Conservation (phyloP, 2,113 vertebrate species). For the Ia io region DNA sequence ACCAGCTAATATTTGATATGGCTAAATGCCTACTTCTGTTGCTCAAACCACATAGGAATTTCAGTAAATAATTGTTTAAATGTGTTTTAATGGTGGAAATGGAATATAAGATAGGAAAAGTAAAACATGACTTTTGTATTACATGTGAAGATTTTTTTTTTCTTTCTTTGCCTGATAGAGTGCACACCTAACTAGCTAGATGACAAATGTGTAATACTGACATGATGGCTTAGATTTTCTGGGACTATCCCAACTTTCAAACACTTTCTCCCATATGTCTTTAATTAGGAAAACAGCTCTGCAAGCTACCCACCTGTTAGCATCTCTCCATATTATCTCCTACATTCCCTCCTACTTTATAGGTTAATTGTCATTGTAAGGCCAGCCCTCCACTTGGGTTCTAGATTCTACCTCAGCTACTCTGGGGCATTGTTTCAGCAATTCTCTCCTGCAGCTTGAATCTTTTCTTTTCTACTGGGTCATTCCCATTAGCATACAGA, state of each 20-base stretch:
- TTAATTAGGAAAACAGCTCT: slow-evolving; percentile 37
- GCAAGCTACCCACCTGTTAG: not conserved
- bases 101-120: not conserved
- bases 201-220: not conserved
- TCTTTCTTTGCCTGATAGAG: not conserved
- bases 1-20: not conserved
- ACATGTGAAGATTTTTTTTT: not conserved
- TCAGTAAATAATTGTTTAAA: not conserved
- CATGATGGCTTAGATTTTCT: slow-evolving; percentile 16
- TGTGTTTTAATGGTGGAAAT: slow-evolving; percentile 2
- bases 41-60: not conserved
- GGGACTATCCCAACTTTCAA: not conserved
- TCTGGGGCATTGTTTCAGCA: not conserved
- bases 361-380: not conserved
- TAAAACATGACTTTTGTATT: not conserved
- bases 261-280: not conserved
- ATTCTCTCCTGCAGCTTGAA: not conserved
- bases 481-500: not conserved
- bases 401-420: not conserved
- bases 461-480: not conserved
- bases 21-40: not conserved
- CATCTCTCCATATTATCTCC: not conserved
- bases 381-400: not conserved
- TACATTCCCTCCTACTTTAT: not conserved
- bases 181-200: not conserved